phyloP scores from a whole-genome alignment of 2,113 vertebrate species.

The Struthidea cinerea region DNA sequence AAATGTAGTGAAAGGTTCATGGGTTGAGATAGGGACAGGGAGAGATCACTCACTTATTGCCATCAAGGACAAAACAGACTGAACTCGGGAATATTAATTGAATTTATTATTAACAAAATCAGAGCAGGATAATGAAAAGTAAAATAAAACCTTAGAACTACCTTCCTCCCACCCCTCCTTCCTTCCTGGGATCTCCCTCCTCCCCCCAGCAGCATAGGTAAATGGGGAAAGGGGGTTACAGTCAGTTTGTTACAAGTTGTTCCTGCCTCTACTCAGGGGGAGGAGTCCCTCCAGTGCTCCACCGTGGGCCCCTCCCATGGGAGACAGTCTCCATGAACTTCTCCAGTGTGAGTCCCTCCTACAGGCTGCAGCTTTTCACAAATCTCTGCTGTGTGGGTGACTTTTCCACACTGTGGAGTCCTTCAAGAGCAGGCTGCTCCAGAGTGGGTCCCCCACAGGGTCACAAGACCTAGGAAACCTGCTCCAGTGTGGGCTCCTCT shows the following conservation, averaged over 20 bases:
- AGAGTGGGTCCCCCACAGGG: not conserved
- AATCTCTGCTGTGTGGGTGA: not conserved
- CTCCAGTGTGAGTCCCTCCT: not conserved
- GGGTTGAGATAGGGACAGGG: not conserved
- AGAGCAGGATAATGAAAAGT: not conserved
- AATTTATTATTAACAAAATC: not conserved
- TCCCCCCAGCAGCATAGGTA: not conserved
- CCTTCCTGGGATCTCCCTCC: not conserved
- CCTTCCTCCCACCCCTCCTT: fast-evolving
- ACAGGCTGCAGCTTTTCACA: not conserved
- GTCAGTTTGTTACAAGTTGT: not conserved
- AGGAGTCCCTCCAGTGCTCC: not conserved
- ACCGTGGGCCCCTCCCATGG: fast-evolving
- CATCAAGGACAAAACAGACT: not conserved
- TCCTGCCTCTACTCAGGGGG: not conserved
- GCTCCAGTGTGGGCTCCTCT: not conserved
- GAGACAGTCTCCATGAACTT: not conserved
- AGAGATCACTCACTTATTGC: not conserved
- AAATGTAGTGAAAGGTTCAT: not conserved
- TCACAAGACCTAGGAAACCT: not conserved
- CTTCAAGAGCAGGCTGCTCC: not conserved
- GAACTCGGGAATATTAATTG: not conserved
- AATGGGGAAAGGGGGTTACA: not conserved
- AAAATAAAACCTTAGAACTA: not conserved
- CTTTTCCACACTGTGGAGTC: not conserved